Percentiles rank a stretch among this genome's conserved stretches.
Evolutionary conservation across 2,113 vertebrate species (phyloP).

Genomic region (Hippotragus niger): DNA sequence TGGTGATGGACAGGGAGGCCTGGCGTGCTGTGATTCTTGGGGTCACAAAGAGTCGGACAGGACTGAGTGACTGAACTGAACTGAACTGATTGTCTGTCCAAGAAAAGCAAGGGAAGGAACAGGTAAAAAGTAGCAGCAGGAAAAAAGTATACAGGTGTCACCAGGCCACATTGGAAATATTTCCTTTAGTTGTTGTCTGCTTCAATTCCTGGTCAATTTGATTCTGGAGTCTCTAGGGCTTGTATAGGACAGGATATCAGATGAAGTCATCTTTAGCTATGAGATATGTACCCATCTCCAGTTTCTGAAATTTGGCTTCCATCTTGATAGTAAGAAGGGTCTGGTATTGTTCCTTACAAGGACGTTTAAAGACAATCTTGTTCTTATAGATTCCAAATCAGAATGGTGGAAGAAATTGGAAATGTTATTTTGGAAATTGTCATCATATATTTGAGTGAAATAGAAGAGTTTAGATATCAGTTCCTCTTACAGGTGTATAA

Average conservation of each 20-base stretch:
- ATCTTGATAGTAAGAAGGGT: not conserved
- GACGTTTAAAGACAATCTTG: not conserved
- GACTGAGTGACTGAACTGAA: too few relatives aligned
- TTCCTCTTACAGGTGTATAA: not conserved
- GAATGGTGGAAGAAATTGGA: not conserved
- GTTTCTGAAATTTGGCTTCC: not conserved
- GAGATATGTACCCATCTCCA: not conserved
- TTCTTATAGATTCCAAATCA: not conserved
- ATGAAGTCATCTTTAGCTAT: not conserved
- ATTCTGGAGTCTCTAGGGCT: not conserved
- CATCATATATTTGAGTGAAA: not conserved
- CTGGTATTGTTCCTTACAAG: not conserved
- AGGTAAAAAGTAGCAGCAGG: not conserved
- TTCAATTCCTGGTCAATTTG: not conserved
- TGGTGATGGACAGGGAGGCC: too few relatives aligned
- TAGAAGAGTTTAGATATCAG: not conserved
- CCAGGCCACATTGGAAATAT: not conserved
- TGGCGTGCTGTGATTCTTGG: too few relatives aligned
- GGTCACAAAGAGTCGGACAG: too few relatives aligned
- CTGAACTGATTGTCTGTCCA: not conserved
- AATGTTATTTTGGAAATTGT: not conserved
- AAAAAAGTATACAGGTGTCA: not conserved
- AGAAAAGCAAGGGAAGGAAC: not conserved
- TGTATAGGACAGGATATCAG: not conserved
- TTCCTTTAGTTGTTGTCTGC: not conserved